Evolutionary conservation across 1,140 invertebrate genomes (phyloP), one percentile per base, ranked within the genome.

Genomic region (Heterodera schachtii): DNA sequence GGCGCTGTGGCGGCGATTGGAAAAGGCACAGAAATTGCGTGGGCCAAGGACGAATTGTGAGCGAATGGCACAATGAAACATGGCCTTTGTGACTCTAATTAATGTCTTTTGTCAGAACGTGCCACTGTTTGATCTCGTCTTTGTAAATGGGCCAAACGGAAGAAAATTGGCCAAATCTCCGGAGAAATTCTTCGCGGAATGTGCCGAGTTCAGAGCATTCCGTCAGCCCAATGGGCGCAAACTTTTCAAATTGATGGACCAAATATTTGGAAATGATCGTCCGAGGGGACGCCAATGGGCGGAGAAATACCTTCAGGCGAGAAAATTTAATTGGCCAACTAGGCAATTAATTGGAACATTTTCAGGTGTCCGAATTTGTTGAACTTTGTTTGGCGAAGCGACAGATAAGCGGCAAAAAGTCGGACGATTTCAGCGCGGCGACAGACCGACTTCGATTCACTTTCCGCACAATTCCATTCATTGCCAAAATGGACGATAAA

Each of bases 121-220:
- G n/a, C 67, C n/a, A 9, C 67, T 69, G 67, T 69, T 69, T 19
- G 67, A 69, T 19, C 67, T 69, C 67, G 67, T 69, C n/a, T 69
- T 69, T 16, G 16, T 43, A 21, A n/a, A 43, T 69, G 67, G 41
- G n/a, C n/a, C 1, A 19, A 69, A 69, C 67, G 67, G 67, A 7
- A 69, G 67, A 69, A n/a, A 69, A 69, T 43, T 69, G 67, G 7
- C 41, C 1, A 69, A 69, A 43, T 69, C 67, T 8, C 67, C 67
- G 41, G 67, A 69, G 41, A 69, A 69, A 43, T 69, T 69, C 16
- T 69, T 69, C 67, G 67, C 67, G 1, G 67, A 69, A 43, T 69
- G 67, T 69, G 67, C 67, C 67, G 67, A 69, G 19, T 9, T 69
- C n/a, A 8, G 67, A n/a, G 67, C 67, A 69, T 2, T 69, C 7